Conservation (phyloP, 2,113 vertebrate genomes). For the Mustelus asterias region DNA sequence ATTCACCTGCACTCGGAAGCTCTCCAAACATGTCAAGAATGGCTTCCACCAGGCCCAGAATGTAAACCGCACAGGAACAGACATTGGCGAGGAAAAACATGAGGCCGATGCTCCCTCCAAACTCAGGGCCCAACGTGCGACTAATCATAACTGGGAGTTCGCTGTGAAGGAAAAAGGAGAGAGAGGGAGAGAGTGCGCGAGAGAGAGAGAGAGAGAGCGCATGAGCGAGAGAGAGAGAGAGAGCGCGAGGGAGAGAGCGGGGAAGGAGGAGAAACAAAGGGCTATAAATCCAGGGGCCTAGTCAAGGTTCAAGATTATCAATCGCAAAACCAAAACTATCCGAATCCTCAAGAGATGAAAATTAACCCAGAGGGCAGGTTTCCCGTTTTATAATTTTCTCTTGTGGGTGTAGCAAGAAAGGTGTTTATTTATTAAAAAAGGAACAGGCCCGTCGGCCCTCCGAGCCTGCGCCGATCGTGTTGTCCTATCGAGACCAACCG, state of each 20-base stretch:
- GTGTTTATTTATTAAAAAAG: no score
- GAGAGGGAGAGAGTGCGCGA: background rate
- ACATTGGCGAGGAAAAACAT: conserved; percentile 89
- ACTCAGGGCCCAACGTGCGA: conserved; percentile 80
- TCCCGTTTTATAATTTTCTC: no score
- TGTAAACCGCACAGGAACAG: conserved; percentile 76
- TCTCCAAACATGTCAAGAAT: conserved; percentile 69
- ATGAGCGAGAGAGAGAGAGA: no score
- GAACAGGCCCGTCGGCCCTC: no score
- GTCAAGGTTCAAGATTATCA: no score
- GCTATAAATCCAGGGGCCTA: background rate
- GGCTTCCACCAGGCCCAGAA: conserved; percentile 81
- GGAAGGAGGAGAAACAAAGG: background rate
- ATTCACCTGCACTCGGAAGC: conserved; percentile 43
- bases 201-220: background rate
- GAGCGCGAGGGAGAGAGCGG: background rate
- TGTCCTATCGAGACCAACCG: no score
- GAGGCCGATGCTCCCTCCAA: conserved; percentile 85
- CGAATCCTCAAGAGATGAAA: no score
- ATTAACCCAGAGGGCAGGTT: no score
- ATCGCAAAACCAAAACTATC: no score
- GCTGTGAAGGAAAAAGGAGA: background rate
- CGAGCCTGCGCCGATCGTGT: no score
- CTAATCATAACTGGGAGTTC: conserved; percentile 78
- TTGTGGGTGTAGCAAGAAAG: no score